Conservation (phyloP, 1,140 invertebrate genomes). For the Rhyacophila brunnea region DNA sequence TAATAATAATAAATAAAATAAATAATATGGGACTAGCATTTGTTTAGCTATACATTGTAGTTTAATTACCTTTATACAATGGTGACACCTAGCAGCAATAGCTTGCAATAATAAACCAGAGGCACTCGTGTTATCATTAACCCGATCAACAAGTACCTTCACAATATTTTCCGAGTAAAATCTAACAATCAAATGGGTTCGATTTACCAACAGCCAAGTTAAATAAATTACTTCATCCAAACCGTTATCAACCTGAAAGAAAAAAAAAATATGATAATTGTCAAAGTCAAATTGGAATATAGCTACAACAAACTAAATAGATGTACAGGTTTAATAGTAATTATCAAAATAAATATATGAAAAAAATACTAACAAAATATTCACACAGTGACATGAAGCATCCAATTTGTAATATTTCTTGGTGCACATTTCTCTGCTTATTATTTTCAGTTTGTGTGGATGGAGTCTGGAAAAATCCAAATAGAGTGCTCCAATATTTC, state of each 20-base stretch:
- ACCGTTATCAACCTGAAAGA: constrained; percentile 50
- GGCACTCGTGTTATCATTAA: constrained; percentile 57
- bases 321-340: not conserved
- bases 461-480: constrained; percentile 42
- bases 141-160: constrained; percentile 36
- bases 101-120: constrained; percentile 73
- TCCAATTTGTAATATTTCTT: constrained; percentile 44
- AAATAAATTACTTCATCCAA: constrained; percentile 70
- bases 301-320: not conserved
- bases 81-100: constrained; percentile 59
- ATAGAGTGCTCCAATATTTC: constrained; percentile 49
- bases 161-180: constrained; percentile 40
- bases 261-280: not conserved
- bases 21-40: no score
- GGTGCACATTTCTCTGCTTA: constrained; percentile 38
- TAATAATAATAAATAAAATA: no score
- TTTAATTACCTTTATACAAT: constrained; percentile 43
- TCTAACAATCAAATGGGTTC: constrained; percentile 66
- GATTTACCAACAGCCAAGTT: constrained; percentile 74
- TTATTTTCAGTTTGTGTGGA: constrained; percentile 39
- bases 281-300: no score
- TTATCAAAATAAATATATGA: not conserved
- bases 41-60: not conserved
- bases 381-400: constrained; percentile 50
- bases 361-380: constrained; percentile 46